phyloP scores from a whole-genome alignment of 2,888 invertebrate genomes.

The Pogonocherus hispidulus region DNA sequence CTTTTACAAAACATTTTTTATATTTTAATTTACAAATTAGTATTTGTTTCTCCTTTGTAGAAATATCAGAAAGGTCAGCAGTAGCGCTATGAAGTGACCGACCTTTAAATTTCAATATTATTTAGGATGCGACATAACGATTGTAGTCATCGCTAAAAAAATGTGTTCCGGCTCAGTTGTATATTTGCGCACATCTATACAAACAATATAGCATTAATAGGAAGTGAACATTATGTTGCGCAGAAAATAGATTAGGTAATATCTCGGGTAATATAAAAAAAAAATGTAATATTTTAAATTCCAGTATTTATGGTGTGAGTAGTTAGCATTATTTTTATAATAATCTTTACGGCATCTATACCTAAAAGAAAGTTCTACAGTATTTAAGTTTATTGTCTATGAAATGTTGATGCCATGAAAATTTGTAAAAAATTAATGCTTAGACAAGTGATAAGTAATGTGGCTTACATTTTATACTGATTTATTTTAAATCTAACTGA shows the following conservation, averaged over 20 bases:
- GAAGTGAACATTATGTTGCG: neutral
- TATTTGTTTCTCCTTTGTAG: neutral
- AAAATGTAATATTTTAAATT: neutral
- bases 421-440: too few species aligned
- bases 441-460: too few species aligned
- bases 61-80: constrained; percentile 5
- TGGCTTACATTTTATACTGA: too few species aligned
- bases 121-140: constrained; percentile 20
- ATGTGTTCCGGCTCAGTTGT: neutral
- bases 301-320: neutral
- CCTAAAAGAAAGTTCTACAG: neutral
- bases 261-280: neutral
- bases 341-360: neutral
- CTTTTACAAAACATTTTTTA: too few species aligned
- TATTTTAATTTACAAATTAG: too few species aligned
- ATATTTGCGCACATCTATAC: neutral
- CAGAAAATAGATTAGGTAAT: too few species aligned
- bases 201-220: neutral
- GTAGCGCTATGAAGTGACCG: constrained; percentile 22
- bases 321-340: neutral
- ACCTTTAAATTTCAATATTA: constrained; percentile 26
- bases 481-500: too few species aligned
- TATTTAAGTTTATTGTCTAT: neutral
- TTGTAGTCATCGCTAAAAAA: constrained; percentile 30
- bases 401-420: neutral